Evolutionary conservation across 2,113 vertebrate genomes (phyloP).

Genomic region (Sphaerodactylus townsendi): DNA sequence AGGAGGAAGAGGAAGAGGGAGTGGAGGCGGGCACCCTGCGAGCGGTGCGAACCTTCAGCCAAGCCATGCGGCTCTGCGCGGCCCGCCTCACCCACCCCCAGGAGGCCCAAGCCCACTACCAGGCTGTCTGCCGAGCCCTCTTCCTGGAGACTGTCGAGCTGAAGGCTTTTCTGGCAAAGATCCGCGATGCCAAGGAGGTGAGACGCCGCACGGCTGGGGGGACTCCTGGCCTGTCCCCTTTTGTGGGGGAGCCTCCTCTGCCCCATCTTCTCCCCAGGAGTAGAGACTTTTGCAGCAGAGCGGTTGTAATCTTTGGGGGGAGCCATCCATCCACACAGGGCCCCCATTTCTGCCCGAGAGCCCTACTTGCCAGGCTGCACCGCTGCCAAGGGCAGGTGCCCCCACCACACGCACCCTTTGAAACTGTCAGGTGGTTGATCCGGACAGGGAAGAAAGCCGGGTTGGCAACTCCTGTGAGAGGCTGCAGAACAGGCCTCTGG

Average conservation of each 20-base stretch:
- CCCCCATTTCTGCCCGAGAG: too few species aligned
- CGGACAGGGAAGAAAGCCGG: not conserved
- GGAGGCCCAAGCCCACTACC: slow-evolving; percentile 87
- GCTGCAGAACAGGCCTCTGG: too few species aligned
- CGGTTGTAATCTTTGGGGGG: not conserved
- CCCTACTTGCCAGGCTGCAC: too few species aligned
- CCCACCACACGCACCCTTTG: not conserved
- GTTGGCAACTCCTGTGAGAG: not conserved
- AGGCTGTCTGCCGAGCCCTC: slow-evolving; percentile 91
- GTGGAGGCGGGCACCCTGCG: slow-evolving; percentile 57
- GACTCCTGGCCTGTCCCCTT: too few species aligned
- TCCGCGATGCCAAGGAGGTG: slow-evolving; percentile 92
- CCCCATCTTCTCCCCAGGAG: too few species aligned
- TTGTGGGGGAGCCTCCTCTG: too few species aligned
- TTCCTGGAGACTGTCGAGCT: slow-evolving; percentile 92
- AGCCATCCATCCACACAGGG: not conserved
- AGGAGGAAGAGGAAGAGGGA: slow-evolving; percentile 84
- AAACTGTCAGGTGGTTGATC: not conserved
- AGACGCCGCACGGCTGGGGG: fast-evolving
- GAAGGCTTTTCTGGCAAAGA: slow-evolving; percentile 89
- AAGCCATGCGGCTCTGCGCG: slow-evolving; percentile 86
- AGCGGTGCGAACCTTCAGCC: slow-evolving; percentile 78
- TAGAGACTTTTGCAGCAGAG: too few species aligned
- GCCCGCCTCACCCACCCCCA: slow-evolving; percentile 79
- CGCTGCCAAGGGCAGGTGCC: not conserved